Conservation (phyloP, 2,113 vertebrate genomes). For the Cephalopterus ornatus region DNA sequence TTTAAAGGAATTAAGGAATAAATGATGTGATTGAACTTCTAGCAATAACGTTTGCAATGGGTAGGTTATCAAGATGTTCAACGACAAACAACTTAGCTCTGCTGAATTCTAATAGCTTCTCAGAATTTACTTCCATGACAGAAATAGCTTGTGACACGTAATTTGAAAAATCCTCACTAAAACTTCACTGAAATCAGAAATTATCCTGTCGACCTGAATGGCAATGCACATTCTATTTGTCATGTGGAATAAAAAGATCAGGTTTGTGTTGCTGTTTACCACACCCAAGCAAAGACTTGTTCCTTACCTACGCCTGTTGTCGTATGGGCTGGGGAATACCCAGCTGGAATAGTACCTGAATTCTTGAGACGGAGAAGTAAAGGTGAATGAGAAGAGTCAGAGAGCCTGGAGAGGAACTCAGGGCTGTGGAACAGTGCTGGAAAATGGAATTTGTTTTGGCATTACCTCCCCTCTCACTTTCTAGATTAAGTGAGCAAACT, state of each 20-base stretch:
- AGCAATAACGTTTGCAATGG: not conserved
- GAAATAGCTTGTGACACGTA: not conserved
- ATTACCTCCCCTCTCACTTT: not conserved
- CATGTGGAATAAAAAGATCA: not conserved
- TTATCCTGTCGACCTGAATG: not conserved
- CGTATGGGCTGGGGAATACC: not conserved
- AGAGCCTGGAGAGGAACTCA: not conserved
- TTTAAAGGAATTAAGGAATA: not conserved
- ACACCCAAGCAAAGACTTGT: not conserved
- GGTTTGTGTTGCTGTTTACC: not conserved
- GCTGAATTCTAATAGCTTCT: not conserved
- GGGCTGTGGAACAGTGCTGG: rapidly evolving
- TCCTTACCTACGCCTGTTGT: not conserved
- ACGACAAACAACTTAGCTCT: not conserved
- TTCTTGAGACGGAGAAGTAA: not conserved
- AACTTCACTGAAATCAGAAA: not conserved
- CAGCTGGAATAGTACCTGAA: not conserved
- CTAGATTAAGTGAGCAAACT: not conserved
- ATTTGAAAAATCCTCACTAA: not conserved
- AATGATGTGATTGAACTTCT: not conserved
- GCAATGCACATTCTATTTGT: not conserved
- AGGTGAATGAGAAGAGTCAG: not conserved
- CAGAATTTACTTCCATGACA: not conserved
- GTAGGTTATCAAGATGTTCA: not conserved
- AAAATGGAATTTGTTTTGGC: not conserved